Base-by-base conservation (phyloP, 2,888 invertebrate species). In the Mesorhabditis spiculigera region DNA sequence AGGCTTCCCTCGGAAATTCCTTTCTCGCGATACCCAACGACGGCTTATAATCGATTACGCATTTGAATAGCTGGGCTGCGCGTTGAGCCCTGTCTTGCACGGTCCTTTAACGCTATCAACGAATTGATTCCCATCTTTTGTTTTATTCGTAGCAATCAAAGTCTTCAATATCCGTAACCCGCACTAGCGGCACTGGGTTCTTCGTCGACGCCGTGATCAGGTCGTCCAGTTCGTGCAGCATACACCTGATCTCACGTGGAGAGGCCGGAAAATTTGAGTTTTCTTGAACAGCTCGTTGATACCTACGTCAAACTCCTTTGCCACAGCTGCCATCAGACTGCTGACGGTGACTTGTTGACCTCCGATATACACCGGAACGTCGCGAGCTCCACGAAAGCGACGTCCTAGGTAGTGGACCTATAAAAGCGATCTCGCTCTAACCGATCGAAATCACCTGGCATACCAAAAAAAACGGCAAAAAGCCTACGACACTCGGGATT, bases 171-270 rank as follows among this genome's bases (percentile, higher is more conserved):
- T 50, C 58, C 10, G 8, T 50, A 13, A 50, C 58, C 8, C 58
- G 58, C 10, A 65, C 28, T 16, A 63, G 10, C 16, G 64, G 64
- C 64, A 41, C 64, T 3, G n/a, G 45, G 8, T 6, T 67, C 50
- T 45, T 67, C 71, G 58, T 62, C 5, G 73, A 66, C 45, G 65
- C 65, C 8, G 73, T 67, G 72, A 80, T 73, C 8, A 79, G 65
- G 43, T 74, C 68, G 64, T 80, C 79, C 66, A 80, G 69, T 28
- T 79, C 79, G 62, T 79, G 75, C 5, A 80, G 71, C 63, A 80
- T 78, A 58, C 72, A 64, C n/a, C 78, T 75, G 16, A 80, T 74
- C 70, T 80, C 75, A 42, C 73, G 69, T 0, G 79, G 80, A 5
- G 80, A 78, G 4, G 80, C 78, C 78, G 77, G 63, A 43, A 69